A percentile compares a stretch with the other conserved stretches of the same genome.
phyloP scores from a whole-genome alignment of 1,140 invertebrate genomes.

The Campodea augens region DNA sequence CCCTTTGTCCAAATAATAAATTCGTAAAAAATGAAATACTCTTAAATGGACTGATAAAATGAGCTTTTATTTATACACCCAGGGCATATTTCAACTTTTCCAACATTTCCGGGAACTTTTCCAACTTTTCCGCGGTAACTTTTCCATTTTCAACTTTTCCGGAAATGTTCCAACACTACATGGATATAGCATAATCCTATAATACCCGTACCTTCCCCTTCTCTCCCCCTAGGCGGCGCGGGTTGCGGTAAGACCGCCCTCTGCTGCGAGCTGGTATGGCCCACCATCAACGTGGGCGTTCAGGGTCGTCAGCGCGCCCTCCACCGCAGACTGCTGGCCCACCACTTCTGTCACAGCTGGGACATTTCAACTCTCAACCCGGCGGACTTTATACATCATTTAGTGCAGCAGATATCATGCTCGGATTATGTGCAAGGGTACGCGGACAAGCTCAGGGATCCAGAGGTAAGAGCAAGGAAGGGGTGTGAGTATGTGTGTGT shows the following conservation, averaged over 20 bases:
- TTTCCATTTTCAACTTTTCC: no score
- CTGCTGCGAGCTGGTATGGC: slow-evolving; percentile 61
- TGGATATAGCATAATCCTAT: no score
- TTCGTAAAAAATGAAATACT: no score
- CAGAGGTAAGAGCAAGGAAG: slow-evolving; percentile 34
- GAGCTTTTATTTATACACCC: no score
- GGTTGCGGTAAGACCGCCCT: slow-evolving; percentile 63
- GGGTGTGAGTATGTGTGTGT: no score
- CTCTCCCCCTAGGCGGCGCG: slow-evolving; percentile 70
- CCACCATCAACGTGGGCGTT: slow-evolving; percentile 43
- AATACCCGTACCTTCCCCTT: no score
- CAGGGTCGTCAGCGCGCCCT: slow-evolving; percentile 44
- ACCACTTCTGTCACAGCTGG: slow-evolving; percentile 60
- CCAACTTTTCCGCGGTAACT: no score
- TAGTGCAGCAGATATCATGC: slow-evolving; percentile 56
- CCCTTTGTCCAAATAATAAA: no score
- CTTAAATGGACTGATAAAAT: no score
- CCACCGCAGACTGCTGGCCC: slow-evolving; percentile 52
- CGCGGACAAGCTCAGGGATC: slow-evolving; percentile 54
- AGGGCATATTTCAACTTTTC: no score
- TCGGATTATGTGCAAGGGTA: slow-evolving; percentile 36
- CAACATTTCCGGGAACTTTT: no score
- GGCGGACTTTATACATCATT: slow-evolving; percentile 56
- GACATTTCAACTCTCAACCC: slow-evolving; percentile 44
- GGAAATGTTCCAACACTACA: no score